Evolutionary conservation across 2,888 invertebrate species (phyloP).

Genomic region (Eueremaeus valkanovi): DNA sequence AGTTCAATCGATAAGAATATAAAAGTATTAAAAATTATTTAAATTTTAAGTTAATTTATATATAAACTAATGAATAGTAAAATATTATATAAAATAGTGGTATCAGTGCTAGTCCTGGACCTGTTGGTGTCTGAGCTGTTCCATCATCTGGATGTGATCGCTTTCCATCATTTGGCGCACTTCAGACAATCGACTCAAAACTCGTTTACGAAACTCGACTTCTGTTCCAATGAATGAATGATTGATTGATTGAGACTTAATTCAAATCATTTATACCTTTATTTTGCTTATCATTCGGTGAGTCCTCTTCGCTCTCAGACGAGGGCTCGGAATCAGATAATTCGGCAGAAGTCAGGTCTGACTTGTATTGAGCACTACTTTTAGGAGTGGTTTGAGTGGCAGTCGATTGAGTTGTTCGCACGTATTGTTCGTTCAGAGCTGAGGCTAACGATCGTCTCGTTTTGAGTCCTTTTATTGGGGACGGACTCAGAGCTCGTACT

Average conservation of each 20-base stretch:
- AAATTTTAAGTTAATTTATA: neutral
- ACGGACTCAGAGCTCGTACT: neutral
- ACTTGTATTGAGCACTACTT: neutral
- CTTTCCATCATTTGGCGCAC: slow-evolving; percentile 42
- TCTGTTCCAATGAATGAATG: neutral
- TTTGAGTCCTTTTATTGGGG: neutral
- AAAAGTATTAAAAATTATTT: neutral
- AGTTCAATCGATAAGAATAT: no score
- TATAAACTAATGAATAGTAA: neutral
- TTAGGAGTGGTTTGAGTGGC: neutral
- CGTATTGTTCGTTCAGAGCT: neutral
- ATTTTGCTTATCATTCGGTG: neutral
- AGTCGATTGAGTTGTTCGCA: neutral
- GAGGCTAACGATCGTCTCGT: neutral
- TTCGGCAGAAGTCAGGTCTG: neutral
- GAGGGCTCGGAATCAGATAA: neutral
- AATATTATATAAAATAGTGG: neutral
- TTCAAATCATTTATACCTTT: neutral
- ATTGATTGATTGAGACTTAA: neutral
- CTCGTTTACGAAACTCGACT: neutral
- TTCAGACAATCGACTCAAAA: slow-evolving; percentile 38
- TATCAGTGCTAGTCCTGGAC: neutral
- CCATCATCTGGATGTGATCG: slow-evolving; percentile 40
- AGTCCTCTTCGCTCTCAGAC: neutral
- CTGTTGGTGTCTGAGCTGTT: slow-evolving; percentile 32